Evolutionary conservation across 2,888 invertebrate genomes (phyloP).

Genomic region (Leptopterna dolabrata): DNA sequence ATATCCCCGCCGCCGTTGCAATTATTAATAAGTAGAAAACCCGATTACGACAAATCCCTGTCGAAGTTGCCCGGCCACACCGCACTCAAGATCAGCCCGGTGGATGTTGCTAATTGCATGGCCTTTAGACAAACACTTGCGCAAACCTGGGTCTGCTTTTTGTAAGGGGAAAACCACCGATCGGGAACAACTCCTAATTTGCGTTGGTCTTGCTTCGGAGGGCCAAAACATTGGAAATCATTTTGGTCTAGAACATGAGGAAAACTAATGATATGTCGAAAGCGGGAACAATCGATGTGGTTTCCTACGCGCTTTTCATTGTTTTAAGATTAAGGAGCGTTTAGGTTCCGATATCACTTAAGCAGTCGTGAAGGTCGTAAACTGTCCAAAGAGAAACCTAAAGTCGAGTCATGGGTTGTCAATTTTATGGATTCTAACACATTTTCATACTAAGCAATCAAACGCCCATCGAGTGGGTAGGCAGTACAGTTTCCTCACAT

Average conservation of each 20-base stretch:
- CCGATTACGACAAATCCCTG: neutral
- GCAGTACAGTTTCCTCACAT: too few species aligned
- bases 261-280: slow-evolving; percentile 21
- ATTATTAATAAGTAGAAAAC: neutral
- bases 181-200: slow-evolving; percentile 11
- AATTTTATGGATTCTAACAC: too few species aligned
- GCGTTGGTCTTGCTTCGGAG: neutral
- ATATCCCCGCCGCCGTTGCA: neutral
- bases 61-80: neutral
- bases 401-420: too few species aligned
- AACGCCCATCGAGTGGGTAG: too few species aligned
- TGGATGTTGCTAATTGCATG: neutral
- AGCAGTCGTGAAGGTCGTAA: too few species aligned
- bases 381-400: too few species aligned
- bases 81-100: neutral
- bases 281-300: slow-evolving; percentile 22
- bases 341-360: neutral
- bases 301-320: slow-evolving; percentile 8
- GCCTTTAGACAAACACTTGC: slow-evolving; percentile 36
- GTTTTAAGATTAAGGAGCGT: neutral
- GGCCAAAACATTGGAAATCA: slow-evolving; percentile 23
- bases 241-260: neutral
- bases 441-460: too few species aligned
- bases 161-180: neutral
- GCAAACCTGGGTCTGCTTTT: neutral